A percentile compares a stretch with the other conserved stretches of the same genome.
These are phyloP conservation scores for Hylaea fasciaria DNA, from an alignment of 2,888 invertebrate species.

Conservation along the genomic window DNA sequence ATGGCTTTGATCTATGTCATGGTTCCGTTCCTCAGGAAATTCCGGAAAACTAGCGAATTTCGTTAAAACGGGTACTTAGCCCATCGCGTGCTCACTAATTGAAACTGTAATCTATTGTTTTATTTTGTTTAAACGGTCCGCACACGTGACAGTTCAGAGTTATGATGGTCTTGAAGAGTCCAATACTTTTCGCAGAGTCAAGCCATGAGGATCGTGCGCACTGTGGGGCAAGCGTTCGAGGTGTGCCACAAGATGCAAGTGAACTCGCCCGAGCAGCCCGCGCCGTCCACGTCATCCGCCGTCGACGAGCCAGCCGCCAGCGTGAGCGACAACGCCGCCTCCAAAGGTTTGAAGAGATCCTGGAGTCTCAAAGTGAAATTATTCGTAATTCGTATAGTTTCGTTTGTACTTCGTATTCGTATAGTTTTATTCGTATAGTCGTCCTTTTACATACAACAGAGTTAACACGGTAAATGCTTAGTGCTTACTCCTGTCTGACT, in stretches of 20 bases:
- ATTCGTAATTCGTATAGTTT: background rate
- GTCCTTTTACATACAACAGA: background rate
- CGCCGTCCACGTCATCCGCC: slow-evolving; percentile 71
- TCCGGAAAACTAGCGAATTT: no score
- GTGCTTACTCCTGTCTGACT: no score
- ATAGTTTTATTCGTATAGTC: background rate
- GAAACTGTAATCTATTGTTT: no score
- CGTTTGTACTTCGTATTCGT: background rate
- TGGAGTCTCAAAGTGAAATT: slow-evolving; percentile 1
- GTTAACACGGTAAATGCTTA: no score
- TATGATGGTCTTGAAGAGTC: no score
- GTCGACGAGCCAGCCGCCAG: slow-evolving; percentile 58
- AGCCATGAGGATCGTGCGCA: slow-evolving; percentile 99
- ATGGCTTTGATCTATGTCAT: no score
- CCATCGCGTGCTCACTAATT: no score
- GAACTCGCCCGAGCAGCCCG: slow-evolving; percentile 77
- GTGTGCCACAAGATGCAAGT: slow-evolving; percentile 98
- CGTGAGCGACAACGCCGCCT: slow-evolving; percentile 58
- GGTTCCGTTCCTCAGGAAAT: no score
- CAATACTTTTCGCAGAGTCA: slow-evolving; percentile 89
- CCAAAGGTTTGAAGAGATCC: slow-evolving; percentile 65
- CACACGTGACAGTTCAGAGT: no score
- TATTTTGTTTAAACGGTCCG: no score
- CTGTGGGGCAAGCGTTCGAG: slow-evolving; percentile 99
- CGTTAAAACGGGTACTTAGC: no score